Percentiles rank a stretch among this genome's conserved stretches.
These are phyloP conservation scores for Heliconius erato DNA, from an alignment of 2,888 invertebrate species.

Conservation along the genomic window DNA sequence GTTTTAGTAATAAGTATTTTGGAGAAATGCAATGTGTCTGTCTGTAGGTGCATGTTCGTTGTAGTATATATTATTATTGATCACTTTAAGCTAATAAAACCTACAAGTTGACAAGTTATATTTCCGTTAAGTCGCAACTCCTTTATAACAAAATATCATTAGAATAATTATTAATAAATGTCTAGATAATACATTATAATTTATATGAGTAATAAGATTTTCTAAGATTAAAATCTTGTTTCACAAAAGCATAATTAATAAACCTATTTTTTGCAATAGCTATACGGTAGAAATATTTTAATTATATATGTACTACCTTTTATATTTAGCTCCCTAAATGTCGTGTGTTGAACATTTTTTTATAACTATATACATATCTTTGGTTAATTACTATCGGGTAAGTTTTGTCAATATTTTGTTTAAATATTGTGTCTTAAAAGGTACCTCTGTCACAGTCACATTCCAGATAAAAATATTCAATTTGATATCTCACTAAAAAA, in stretches of 20 bases:
- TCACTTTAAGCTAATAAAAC: neutral
- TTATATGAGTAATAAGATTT: neutral
- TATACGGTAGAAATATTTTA: neutral
- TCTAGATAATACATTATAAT: constrained; percentile 13
- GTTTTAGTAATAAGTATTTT: constrained; percentile 30
- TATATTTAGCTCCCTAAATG: neutral
- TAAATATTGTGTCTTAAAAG: too few species aligned
- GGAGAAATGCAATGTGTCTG: constrained; percentile 41
- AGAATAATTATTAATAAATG: constrained; percentile 18
- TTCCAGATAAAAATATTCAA: too few species aligned
- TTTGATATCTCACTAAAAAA: neutral
- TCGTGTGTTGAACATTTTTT: constrained; percentile 3
- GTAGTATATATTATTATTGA: constrained; percentile 24
- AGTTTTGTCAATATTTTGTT: too few species aligned
- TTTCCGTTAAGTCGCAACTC: constrained; percentile 6
- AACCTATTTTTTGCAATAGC: neutral
- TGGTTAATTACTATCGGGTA: constrained; percentile 61
- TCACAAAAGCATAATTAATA: neutral
- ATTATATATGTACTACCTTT: neutral
- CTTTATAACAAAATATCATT: constrained; percentile 18
- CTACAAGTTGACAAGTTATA: neutral
- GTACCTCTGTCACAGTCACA: too few species aligned
- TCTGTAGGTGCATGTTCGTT: constrained; percentile 33
- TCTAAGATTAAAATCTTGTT: neutral
- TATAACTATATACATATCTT: constrained; percentile 71